Conservation (phyloP, 2,888 invertebrate genomes). For the Eilema sororculum region DNA sequence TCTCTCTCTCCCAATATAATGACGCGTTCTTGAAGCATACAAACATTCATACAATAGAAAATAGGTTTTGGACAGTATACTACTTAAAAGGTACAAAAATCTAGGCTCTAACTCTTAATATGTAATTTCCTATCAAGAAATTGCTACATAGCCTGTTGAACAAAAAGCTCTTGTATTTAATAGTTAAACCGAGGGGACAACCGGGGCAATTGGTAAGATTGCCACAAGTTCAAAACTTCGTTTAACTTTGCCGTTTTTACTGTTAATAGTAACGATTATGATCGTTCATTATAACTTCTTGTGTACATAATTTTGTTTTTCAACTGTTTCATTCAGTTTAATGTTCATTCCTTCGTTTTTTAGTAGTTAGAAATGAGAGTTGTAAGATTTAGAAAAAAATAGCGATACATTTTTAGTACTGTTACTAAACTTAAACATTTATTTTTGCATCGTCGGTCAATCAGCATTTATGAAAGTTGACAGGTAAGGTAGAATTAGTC, state of each 20-base stretch:
- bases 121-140: neutral
- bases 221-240: slow-evolving; percentile 26
- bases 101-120: neutral
- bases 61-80: neutral
- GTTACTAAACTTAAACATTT: too few species aligned
- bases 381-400: neutral
- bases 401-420: too few species aligned
- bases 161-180: neutral
- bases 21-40: too few species aligned
- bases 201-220: slow-evolving; percentile 16
- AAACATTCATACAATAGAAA: too few species aligned
- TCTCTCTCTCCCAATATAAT: too few species aligned
- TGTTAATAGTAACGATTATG: slow-evolving; percentile 12
- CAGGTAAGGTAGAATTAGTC: too few species aligned
- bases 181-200: slow-evolving; percentile 1
- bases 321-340: neutral
- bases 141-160: neutral
- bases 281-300: slow-evolving; percentile 11
- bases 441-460: too few species aligned
- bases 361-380: neutral
- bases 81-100: neutral
- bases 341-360: neutral
- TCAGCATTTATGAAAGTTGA: too few species aligned
- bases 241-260: slow-evolving; percentile 27
- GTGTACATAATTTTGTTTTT: slow-evolving; percentile 3